These are phyloP conservation scores for Oreotrochilus melanogaster DNA, from an alignment of 2,113 vertebrate genomes.

Conservation along the genomic window DNA sequence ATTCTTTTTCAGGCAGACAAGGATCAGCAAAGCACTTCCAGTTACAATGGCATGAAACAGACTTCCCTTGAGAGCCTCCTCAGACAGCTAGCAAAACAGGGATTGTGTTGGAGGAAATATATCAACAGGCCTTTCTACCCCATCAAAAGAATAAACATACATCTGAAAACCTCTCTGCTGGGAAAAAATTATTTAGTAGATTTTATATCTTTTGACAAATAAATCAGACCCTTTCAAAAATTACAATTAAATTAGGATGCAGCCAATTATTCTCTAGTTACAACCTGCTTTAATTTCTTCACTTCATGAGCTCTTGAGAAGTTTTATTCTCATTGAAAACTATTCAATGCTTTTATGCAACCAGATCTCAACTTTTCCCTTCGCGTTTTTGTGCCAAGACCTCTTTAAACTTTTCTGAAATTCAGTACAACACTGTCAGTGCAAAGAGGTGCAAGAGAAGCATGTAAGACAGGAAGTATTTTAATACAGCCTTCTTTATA, in stretches of 20 bases:
- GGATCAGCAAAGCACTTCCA: not conserved
- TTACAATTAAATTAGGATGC: not conserved
- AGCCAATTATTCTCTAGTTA: not conserved
- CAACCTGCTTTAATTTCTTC: slow-evolving; percentile 4
- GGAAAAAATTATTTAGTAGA: not conserved
- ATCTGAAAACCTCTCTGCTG: not conserved
- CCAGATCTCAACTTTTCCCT: not conserved
- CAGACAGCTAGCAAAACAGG: not conserved
- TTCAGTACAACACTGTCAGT: not conserved
- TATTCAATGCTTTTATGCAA: not conserved
- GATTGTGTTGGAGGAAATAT: not conserved
- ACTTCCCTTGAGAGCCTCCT: not conserved
- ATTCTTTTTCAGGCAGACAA: not conserved
- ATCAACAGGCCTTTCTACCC: not conserved
- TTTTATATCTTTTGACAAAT: not conserved
- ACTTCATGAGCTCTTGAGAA: not conserved
- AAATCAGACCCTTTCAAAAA: not conserved
- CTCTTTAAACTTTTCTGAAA: not conserved
- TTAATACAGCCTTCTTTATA: not conserved
- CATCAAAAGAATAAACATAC: not conserved
- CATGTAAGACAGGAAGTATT: not conserved
- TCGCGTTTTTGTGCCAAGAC: not conserved
- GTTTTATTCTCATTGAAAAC: not conserved
- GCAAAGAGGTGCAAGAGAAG: not conserved
- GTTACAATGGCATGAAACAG: not conserved